A percentile compares a stretch with the other conserved stretches of the same genome.
These are phyloP conservation scores for Drosophila kurseongensis DNA, from an alignment of 1,140 invertebrate species.

Conservation along the genomic window DNA sequence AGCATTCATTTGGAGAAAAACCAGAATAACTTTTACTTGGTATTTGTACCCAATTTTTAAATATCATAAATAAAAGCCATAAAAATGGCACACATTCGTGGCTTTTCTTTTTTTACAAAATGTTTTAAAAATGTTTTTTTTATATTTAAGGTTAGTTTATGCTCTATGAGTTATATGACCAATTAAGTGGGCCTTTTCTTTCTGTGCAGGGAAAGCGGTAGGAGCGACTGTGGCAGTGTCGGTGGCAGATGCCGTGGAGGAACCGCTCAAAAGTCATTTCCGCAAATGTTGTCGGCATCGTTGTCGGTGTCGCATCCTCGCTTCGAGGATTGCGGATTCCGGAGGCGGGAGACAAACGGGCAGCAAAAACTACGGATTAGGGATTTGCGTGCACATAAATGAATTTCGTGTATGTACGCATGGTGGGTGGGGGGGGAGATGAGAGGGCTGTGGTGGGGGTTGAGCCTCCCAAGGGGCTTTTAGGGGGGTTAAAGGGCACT, in stretches of 20 bases:
- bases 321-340: constrained; percentile 33
- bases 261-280: constrained; percentile 82
- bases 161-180: no score
- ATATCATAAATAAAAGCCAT: no score
- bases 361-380: constrained; percentile 80
- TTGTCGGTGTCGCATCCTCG: constrained; percentile 50
- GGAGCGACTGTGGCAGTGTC: constrained; percentile 13
- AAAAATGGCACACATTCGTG: no score
- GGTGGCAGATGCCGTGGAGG: constrained; percentile 57
- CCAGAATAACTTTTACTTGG: neutral
- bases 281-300: constrained; percentile 73
- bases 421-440: neutral
- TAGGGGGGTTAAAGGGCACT: constrained; percentile 8
- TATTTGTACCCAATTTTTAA: no score
- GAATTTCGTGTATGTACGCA: constrained; percentile 73
- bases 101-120: no score
- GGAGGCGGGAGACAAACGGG: constrained; percentile 50
- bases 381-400: constrained; percentile 82
- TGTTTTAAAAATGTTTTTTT: no score
- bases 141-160: no score
- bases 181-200: neutral
- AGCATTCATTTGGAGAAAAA: no score
- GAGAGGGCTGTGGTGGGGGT: no score
- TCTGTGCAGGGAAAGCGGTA: neutral
- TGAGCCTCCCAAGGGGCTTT: neutral